Conservation (phyloP, 1,140 invertebrate genomes). For the Ceratoteleas bidentatus region DNA sequence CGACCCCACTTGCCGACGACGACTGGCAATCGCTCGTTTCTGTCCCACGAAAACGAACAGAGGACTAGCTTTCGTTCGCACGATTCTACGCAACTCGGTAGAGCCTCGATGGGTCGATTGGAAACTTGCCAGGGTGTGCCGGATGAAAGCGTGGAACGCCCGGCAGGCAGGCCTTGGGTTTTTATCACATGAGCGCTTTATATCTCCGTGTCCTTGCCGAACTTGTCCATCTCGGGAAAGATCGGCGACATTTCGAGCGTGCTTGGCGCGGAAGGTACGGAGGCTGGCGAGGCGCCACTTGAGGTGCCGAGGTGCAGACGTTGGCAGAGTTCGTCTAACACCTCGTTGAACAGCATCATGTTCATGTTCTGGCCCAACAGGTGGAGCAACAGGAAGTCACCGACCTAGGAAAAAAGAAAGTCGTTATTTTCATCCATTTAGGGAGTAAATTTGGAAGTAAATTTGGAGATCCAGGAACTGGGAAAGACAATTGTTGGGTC, state of each 20-base stretch:
- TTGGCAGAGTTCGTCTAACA: slow-evolving; percentile 85
- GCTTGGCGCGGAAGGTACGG: slow-evolving; percentile 89
- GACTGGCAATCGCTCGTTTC: slow-evolving; percentile 52
- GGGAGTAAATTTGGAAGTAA: too few species aligned
- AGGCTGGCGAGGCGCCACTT: slow-evolving; percentile 87
- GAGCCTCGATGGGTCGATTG: slow-evolving; percentile 57
- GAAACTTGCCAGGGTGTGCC: slow-evolving; percentile 46
- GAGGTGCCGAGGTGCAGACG: slow-evolving; percentile 86
- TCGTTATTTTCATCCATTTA: too few species aligned
- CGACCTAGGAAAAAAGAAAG: too few species aligned
- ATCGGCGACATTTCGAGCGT: slow-evolving; percentile 92
- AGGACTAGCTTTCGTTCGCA: slow-evolving; percentile 64
- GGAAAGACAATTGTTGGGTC: too few species aligned
- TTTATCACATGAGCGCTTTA: slow-evolving; percentile 81
- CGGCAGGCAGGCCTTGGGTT: slow-evolving; percentile 55
- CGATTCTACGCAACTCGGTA: slow-evolving; percentile 47
- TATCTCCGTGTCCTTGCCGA: slow-evolving; percentile 90
- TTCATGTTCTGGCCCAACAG: slow-evolving; percentile 93
- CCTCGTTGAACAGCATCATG: slow-evolving; percentile 88
- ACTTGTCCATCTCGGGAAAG: slow-evolving; percentile 89
- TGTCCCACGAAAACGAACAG: slow-evolving; percentile 51
- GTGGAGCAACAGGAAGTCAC: slow-evolving; percentile 91
- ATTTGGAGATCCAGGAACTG: too few species aligned
- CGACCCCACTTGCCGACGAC: slow-evolving; percentile 30
- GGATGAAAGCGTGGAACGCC: slow-evolving; percentile 54